A percentile compares a stretch with the other conserved stretches of the same genome.
These are phyloP conservation scores for Drosophila subquinaria DNA, from an alignment of 2,888 invertebrate genomes.

Conservation along the genomic window DNA sequence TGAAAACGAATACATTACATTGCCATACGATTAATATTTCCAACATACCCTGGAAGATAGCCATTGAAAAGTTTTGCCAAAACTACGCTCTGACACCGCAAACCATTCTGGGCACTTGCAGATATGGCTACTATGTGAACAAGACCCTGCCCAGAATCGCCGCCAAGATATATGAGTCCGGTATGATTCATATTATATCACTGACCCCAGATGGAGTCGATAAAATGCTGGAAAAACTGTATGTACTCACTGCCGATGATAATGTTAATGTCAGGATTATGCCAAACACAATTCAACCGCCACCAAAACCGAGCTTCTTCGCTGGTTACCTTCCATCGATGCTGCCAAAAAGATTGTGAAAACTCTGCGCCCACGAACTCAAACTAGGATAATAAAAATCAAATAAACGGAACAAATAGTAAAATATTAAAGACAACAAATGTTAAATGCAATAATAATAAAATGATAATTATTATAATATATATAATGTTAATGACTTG, in stretches of 20 bases:
- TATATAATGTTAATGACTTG: no score
- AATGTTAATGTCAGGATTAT: not conserved
- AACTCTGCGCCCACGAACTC: no score
- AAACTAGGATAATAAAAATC: not conserved
- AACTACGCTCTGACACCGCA: not conserved
- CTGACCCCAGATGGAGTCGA: not conserved
- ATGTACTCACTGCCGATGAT: not conserved
- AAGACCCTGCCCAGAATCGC: not conserved
- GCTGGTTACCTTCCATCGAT: not conserved
- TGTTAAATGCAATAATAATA: not conserved
- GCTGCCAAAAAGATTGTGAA: not conserved
- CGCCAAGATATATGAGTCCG: not conserved
- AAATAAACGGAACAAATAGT: not conserved
- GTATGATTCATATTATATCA: not conserved
- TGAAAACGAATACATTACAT: not conserved
- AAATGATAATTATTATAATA: no score
- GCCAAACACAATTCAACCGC: not conserved
- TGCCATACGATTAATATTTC: not conserved
- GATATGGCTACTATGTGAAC: not conserved
- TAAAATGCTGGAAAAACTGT: not conserved
- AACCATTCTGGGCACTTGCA: not conserved
- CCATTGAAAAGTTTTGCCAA: not conserved
- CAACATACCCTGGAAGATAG: not conserved
- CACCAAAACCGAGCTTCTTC: not conserved
- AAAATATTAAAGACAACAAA: not conserved